A percentile compares a stretch with the other conserved stretches of the same genome.
Evolutionary conservation across 1,140 invertebrate genomes (phyloP).

Genomic region (Cyphomyrmex costatus): DNA sequence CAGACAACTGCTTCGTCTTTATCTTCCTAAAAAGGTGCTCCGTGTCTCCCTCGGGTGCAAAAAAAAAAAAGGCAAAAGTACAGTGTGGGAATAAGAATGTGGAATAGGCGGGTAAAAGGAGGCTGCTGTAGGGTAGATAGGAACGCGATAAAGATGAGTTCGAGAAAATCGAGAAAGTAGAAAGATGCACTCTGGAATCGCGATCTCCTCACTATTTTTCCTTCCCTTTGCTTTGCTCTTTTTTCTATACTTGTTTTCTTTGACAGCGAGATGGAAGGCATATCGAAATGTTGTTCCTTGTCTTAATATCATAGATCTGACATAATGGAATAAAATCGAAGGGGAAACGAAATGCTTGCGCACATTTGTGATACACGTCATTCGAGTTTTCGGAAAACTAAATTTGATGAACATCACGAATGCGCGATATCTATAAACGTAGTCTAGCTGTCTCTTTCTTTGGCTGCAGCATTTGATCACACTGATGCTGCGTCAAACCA

Average conservation of each 20-base stretch:
- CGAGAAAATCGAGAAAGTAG: conserved; percentile 66
- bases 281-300: conserved; percentile 24
- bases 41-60: conserved; percentile 57
- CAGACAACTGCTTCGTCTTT: conserved; percentile 44
- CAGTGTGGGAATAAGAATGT: conserved; percentile 13
- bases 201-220: neutral
- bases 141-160: conserved; percentile 47
- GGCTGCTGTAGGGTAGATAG: neutral
- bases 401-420: neutral
- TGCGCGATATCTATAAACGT: neutral
- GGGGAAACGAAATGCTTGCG: neutral
- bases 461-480: neutral
- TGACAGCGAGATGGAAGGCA: neutral
- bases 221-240: neutral
- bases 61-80: conserved; percentile 34
- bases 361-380: neutral
- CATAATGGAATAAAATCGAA: neutral
- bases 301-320: conserved; percentile 12
- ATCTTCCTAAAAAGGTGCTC: conserved; percentile 35
- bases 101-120: conserved; percentile 1
- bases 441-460: neutral
- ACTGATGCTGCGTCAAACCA: conserved; percentile 12
- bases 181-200: conserved; percentile 40
- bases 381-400: neutral
- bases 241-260: neutral